Base-by-base conservation (phyloP, 2,113 vertebrate genomes). In the Eclectus roratus region DNA sequence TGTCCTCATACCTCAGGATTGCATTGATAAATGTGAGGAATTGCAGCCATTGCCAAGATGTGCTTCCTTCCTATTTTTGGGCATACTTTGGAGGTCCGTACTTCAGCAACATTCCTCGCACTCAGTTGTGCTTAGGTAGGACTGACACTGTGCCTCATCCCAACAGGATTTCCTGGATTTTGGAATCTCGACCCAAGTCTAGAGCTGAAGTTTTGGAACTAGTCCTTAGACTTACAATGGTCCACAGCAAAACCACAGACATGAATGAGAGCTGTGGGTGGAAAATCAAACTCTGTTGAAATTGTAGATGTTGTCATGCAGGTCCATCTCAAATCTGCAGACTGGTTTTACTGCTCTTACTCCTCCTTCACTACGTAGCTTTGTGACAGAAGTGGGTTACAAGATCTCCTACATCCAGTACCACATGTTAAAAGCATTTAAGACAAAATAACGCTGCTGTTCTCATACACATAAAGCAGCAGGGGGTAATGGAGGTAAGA, bases 101-200 rank as follows among this genome's bases (percentile, higher is more conserved):
- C 29, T 89, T 29, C 12, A 72, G 64, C 68, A 85, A 55, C 16
- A 11, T 41, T 85, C 20, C 13, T 17, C 46, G 41, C 14, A n/a
- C 52, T 82, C 72, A 80, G 31, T 17, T 85, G 35, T 91, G 37
- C 65, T 95, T 90, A 90, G 88, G 85, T 93, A 72, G 55, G 46
- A 65, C 65, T 79, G 81, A 87, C 64, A 46, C 29, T 46, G 27
- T 49, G 39, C 46, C 58, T 80, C 50, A 56, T 28, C 28, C 6
- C 25, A 95, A 82, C 80, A 95, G 76, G 82, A 93, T 95, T 91
- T 94, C 90, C 80, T 95, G 90, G 69, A 88, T 94, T 90, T 96
- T 47, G 93, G 90, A 93, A 69, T 88, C 89, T 80, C 60, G 49
- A 14, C 50, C 41, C 11, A 53, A 85, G 69, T 90, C 76, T 93